Base-by-base conservation (phyloP, 53 echinoderm and acorn worm genomes). In the Hippasteria phrygiana region DNA sequence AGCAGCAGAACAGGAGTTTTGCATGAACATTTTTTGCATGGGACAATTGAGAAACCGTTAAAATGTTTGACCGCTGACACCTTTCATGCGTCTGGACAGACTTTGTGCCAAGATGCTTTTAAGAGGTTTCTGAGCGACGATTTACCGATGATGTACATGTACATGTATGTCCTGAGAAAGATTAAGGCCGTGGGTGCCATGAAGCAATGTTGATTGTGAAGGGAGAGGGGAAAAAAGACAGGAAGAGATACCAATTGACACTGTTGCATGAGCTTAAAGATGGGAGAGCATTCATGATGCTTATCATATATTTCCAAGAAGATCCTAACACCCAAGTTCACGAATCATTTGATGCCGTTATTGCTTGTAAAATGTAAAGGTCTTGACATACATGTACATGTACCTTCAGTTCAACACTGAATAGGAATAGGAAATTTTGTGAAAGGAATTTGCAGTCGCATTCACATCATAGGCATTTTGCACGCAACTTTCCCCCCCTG, bases 21-120 rank as follows among this genome's bases (percentile, higher is more conserved):
- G 7, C 35, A 59, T 27, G 43, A 59, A 37, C 62, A 62, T 77
- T 38, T 54, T 51, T 77, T 33, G 35, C 2, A 74, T 33, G 20
- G 29, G 22, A 54, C 77, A 37, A 39, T 79, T 9, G 59, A 79
- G 79, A 79, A 38, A 2, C 73, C 55, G 22, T 26, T 55, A 79
- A 78, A 26, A 2, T 82, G 63, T 26, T 36, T 82, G 66, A 32
- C 45, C 36, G n/a, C 66, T 43, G 32, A 82, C 67, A 31, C 66
- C 43, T 43, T 73, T 40, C 66, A 32, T 59, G 38, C 6, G 43
- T 12, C 43, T 66, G 4, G 13, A 14, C 13, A 34, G 67, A 66
- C 14, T 66, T 66, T 66, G 36, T 14, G 67, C 34, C 34, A 27
- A 71, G 71, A 16, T 43, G 73, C 32, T 35, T 73, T n/a, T 73